Percentiles rank a stretch among this genome's conserved stretches.
These are phyloP conservation scores for Styela clava DNA, from an alignment of 23 tunicate genomes.

Conservation along the genomic window DNA sequence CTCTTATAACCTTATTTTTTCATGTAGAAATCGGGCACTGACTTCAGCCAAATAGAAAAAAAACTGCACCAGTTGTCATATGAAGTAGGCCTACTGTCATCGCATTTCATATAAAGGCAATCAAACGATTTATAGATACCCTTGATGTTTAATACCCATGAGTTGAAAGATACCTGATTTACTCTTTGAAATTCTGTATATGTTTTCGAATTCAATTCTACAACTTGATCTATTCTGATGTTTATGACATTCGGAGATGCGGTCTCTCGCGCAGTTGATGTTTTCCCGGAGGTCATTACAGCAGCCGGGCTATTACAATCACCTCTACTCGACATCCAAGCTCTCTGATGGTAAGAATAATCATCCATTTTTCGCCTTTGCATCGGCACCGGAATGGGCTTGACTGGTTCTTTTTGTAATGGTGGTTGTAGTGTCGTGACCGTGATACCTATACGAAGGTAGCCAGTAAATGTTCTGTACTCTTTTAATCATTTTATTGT, in stretches of 20 bases:
- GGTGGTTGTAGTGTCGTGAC: background rate
- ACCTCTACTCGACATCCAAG: background rate
- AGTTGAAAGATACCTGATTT: slow-evolving; percentile 2
- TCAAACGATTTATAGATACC: too few relatives aligned
- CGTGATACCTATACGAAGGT: background rate
- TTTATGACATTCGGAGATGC: slow-evolving; percentile 29
- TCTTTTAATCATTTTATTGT: too few relatives aligned
- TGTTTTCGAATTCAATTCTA: slow-evolving; percentile 4
- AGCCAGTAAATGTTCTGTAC: too few relatives aligned
- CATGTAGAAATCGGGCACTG: too few relatives aligned
- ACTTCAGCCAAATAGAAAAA: too few relatives aligned
- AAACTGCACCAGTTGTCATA: too few relatives aligned
- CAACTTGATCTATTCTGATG: slow-evolving; percentile 19
- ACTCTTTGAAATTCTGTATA: slow-evolving; percentile 7
- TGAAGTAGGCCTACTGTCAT: too few relatives aligned
- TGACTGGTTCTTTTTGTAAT: background rate
- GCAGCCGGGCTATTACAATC: background rate
- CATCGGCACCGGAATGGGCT: too few relatives aligned
- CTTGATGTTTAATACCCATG: too few relatives aligned
- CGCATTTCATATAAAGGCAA: too few relatives aligned
- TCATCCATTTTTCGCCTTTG: background rate
- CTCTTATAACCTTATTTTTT: too few relatives aligned
- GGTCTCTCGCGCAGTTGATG: background rate
- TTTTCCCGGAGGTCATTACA: background rate
- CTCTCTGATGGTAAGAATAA: background rate